Evolutionary conservation across 1,140 invertebrate genomes (phyloP), one percentile per base, ranked within the genome.

Genomic region (Bombus turneri): DNA sequence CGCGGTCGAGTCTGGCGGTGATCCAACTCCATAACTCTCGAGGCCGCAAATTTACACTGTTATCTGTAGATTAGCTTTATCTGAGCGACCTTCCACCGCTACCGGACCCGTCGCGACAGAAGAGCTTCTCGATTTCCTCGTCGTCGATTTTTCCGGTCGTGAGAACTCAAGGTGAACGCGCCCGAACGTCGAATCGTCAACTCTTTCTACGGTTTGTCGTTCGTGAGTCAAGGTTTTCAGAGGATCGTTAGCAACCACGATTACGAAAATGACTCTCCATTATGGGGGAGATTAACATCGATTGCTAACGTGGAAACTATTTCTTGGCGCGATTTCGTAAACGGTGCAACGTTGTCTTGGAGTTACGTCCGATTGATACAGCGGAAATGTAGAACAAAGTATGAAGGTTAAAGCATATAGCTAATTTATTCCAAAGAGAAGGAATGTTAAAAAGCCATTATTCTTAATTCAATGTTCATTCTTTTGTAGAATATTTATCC

Each of bases 11-110:
- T 43, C 66, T 71, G 75, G 66, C 83, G 9, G 18, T 53, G 69
- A 66, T 74, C 86, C 82, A 59, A 13, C 77, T 62, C 78, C 69
- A 75, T 80, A 74, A 78, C 72, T 80, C 82, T 85, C 47, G 62
- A 5, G 22, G 66, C 72, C 81, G 62, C 41, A 79, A 79, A 87
- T 80, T 86, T 84, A 75, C 74, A 84, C 85, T 34, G 15, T 71
- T 77, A 86, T 86, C 84, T 31, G 43, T 41, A 75, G 84, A 85
- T 87, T 85, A 85, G 37, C 69, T 79, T 80, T 85, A 84, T 87
- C 71, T 74, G 43, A 31, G 37, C 84, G 71, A 81, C 69, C 82
- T 84, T 73, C 53, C 76, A 31, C 13, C n/a, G 73, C 59, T 76
- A 68, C 72, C 72, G 69, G 28, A 10, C 28, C 59, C 28, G 28